Percentiles rank a stretch among this genome's conserved stretches.
phyloP scores from a whole-genome alignment of 1,140 invertebrate genomes.

The Heliconius himera region DNA sequence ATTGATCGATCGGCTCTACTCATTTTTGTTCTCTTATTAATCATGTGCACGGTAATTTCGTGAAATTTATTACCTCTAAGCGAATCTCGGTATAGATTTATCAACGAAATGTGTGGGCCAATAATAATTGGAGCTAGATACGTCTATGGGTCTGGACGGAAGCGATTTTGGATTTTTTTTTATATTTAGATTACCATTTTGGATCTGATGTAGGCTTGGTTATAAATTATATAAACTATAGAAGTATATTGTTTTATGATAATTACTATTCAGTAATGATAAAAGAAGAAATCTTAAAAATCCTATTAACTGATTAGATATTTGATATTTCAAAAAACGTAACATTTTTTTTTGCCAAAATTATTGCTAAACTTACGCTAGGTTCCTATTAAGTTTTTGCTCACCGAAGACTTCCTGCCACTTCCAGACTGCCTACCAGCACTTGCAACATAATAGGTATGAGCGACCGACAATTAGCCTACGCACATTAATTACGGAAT shows the following conservation, averaged over 20 bases:
- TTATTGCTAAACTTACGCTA: background rate
- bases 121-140: conserved; percentile 42
- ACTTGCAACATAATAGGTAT: conserved; percentile 57
- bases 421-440: conserved; percentile 43
- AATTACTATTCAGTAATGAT: too few species aligned
- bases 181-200: background rate
- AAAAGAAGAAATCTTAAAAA: too few species aligned
- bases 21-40: conserved; percentile 78
- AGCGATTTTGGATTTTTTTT: background rate
- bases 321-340: too few species aligned
- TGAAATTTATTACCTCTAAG: conserved; percentile 80
- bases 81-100: conserved; percentile 75
- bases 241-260: too few species aligned
- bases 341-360: too few species aligned
- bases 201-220: background rate
- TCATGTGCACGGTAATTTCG: conserved; percentile 72
- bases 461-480: conserved; percentile 71
- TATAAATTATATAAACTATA: background rate
- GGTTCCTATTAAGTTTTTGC: background rate
- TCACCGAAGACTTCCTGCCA: conserved; percentile 1
- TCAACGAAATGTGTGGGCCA: conserved; percentile 76
- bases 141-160: conserved; percentile 12
- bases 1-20: conserved; percentile 73
- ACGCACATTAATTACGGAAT: conserved; percentile 69
- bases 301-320: too few species aligned